Evolutionary conservation across 2,113 vertebrate genomes (phyloP).

Genomic region (Globicephala melas): DNA sequence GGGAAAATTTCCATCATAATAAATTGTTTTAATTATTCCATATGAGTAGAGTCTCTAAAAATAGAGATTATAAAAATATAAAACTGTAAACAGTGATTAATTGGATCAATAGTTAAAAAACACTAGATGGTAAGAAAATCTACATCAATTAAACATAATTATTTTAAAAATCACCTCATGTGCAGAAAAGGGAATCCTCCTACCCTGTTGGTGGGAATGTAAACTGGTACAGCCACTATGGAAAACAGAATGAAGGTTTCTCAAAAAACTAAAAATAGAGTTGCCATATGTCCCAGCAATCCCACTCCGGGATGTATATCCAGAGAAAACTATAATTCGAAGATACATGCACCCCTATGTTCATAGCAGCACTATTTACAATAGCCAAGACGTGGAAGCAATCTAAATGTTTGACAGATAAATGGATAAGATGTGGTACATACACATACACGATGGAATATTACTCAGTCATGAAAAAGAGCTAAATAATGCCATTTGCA

Average conservation of each 20-base stretch:
- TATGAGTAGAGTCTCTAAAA: background rate
- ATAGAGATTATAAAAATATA: background rate
- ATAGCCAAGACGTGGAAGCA: background rate
- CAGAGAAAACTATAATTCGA: background rate
- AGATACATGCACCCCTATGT: background rate
- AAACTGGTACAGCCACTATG: background rate
- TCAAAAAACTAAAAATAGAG: background rate
- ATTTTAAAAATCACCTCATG: background rate
- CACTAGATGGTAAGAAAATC: background rate
- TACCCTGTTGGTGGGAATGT: background rate
- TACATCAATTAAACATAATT: background rate
- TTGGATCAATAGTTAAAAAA: background rate
- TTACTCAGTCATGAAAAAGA: background rate
- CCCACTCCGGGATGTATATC: background rate
- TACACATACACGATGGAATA: background rate
- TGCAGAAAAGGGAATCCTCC: background rate
- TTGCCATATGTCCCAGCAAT: background rate
- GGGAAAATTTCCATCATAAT: background rate
- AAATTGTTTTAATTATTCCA: background rate
- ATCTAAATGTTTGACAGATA: background rate
- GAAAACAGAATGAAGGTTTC: background rate
- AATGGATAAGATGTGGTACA: background rate
- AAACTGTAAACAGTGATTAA: background rate
- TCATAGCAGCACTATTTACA: background rate
- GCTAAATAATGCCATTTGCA: background rate